Conservation (phyloP, 2,113 vertebrate genomes). For the Acanthisitta chloris region DNA sequence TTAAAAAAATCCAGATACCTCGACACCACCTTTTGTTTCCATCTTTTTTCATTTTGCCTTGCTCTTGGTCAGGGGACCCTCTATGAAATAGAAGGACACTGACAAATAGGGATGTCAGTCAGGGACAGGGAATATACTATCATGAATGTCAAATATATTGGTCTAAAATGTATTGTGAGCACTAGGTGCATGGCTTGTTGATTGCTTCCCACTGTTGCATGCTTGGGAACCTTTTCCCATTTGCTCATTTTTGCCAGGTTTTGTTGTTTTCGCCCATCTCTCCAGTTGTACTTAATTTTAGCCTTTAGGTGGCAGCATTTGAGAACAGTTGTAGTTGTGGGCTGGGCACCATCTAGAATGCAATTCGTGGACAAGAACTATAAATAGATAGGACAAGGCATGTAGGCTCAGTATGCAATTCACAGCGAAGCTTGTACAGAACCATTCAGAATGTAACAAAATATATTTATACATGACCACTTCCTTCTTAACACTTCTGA, state of each 20-base stretch:
- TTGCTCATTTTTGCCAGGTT: background rate
- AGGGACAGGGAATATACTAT: background rate
- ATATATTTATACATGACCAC: background rate
- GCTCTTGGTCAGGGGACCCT: background rate
- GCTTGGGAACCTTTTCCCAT: background rate
- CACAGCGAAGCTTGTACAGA: background rate
- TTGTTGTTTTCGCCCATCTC: background rate
- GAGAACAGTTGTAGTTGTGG: conserved; percentile 59
- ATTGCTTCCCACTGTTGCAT: background rate
- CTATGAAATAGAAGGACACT: background rate
- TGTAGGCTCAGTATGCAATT: background rate
- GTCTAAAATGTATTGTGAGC: background rate
- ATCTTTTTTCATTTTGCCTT: background rate
- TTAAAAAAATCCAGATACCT: background rate
- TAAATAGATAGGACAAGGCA: background rate
- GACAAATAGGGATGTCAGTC: background rate
- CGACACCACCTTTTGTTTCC: background rate
- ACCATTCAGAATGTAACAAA: background rate
- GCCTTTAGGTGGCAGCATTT: conserved; percentile 77
- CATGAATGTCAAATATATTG: background rate
- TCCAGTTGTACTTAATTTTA: background rate
- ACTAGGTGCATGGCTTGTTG: background rate
- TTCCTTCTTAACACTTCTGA: background rate
- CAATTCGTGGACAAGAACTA: background rate
- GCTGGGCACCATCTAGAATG: conserved; percentile 1